Evolutionary conservation across 2,113 vertebrate species (phyloP), one percentile per base, ranked within the genome.

Genomic region (Rhinolophus sinicus): DNA sequence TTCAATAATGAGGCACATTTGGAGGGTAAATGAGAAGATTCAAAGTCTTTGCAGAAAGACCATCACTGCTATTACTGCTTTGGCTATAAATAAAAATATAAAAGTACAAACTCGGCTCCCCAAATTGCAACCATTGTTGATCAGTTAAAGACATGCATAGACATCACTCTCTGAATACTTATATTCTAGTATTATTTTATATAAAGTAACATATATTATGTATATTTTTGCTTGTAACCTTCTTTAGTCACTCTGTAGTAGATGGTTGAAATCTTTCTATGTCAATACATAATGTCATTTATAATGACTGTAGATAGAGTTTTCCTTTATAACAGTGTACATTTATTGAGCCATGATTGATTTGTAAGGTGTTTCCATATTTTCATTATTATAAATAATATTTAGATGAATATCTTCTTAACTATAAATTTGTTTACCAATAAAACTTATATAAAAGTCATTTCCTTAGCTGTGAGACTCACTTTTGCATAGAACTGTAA

Each of bases 371-470:
- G 18, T 47, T 54, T 82, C 3, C 6, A 14, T 83, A 65, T 87
- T 97, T 93, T 67, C 11, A 60, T 84, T 70, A 65, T 78, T 67
- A 84, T 62, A 50, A 82, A 65, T 75, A 93, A 82, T 22, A 75
- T 19, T 75, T 91, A 52, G 24, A 50, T 38, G 13, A 78, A 22
- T 1, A 18, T 67, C 30, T 65, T 76, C 28, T 44, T 77, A 89
- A 19, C 9, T 82, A 62, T 64, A 38, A 50, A n/a, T 65, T 84
- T 86, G 8, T 47, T 91, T 82, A 40, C 35, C 50, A 47, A 44
- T 52, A 4, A 81, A 69, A 18, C 14, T 90, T 81, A 28, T 56
- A n/a, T 69, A 73, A 84, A 80, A 84, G 38, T 35, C 5, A 78
- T 28, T 86, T 8, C n/a, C 11, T 78, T 88, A 30, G 33, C 28